Percentiles rank a stretch among this genome's conserved stretches.
These are phyloP conservation scores for Teleogryllus occipitalis DNA, from an alignment of 1,140 invertebrate species.

Conservation along the genomic window DNA sequence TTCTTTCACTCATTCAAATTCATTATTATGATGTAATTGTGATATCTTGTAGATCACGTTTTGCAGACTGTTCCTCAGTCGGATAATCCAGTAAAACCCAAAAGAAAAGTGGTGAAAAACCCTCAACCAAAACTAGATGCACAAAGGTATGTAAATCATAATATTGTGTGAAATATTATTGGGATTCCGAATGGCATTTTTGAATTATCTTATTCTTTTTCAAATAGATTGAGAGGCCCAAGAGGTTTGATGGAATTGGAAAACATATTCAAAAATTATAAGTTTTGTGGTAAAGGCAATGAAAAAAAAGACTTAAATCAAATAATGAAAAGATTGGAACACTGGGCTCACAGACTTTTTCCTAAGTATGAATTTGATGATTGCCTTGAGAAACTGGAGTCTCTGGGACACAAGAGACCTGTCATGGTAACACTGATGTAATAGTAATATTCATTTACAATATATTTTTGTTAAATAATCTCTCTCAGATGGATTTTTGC, in stretches of 20 bases:
- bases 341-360: constrained; percentile 86
- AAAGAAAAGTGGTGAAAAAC: constrained; percentile 23
- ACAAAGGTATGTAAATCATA: constrained; percentile 16
- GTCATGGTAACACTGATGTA: constrained; percentile 32
- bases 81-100: constrained; percentile 15
- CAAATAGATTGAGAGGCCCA: constrained; percentile 48
- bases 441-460: neutral
- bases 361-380: constrained; percentile 83
- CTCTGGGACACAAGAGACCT: constrained; percentile 63
- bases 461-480: neutral
- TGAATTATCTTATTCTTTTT: neutral
- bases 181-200: neutral
- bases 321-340: constrained; percentile 74
- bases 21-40: no score
- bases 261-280: constrained; percentile 70
- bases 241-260: constrained; percentile 71
- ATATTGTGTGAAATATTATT: neutral
- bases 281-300: constrained; percentile 74
- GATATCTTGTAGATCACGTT: neutral
- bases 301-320: constrained; percentile 75
- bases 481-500: neutral
- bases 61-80: neutral
- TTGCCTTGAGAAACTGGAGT: constrained; percentile 70
- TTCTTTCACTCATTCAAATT: neutral
- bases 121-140: constrained; percentile 25